Conservation (phyloP, 2,113 vertebrate genomes). For the Melanerpes formicivorus region DNA sequence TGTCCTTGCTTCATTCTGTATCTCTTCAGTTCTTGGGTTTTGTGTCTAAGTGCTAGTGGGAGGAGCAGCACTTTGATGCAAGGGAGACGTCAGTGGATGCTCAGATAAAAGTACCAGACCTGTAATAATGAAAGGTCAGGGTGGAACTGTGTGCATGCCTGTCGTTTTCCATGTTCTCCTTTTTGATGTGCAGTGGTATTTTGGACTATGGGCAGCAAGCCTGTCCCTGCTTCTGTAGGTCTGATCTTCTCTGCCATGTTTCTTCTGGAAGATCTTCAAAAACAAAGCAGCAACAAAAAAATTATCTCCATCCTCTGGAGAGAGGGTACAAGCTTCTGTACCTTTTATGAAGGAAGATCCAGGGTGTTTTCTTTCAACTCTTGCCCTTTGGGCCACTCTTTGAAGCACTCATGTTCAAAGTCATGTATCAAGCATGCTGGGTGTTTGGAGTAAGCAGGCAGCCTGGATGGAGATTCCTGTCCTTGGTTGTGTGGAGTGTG, state of each 20-base stretch:
- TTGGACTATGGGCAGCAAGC: neutral
- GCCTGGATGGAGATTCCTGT: neutral
- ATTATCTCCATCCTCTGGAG: neutral
- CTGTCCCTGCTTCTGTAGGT: neutral
- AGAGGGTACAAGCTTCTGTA: neutral
- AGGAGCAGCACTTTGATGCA: neutral
- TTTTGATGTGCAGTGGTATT: neutral
- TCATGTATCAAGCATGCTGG: fast-evolving
- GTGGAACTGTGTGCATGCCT: neutral
- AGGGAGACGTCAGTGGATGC: neutral
- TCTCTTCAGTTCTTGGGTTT: neutral
- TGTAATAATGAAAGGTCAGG: neutral
- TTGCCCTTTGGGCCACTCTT: neutral
- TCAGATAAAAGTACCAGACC: neutral
- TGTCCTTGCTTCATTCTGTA: neutral
- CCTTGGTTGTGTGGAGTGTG: neutral
- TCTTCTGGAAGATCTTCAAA: neutral
- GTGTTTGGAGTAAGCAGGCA: neutral
- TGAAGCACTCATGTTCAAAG: neutral
- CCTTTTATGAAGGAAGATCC: neutral
- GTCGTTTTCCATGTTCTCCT: neutral
- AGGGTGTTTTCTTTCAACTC: neutral
- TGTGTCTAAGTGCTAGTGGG: neutral
- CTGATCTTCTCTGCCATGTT: neutral
- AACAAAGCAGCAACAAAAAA: neutral